Conservation (phyloP, 2,888 invertebrate species). For the Caenorhabditis uteleia region DNA sequence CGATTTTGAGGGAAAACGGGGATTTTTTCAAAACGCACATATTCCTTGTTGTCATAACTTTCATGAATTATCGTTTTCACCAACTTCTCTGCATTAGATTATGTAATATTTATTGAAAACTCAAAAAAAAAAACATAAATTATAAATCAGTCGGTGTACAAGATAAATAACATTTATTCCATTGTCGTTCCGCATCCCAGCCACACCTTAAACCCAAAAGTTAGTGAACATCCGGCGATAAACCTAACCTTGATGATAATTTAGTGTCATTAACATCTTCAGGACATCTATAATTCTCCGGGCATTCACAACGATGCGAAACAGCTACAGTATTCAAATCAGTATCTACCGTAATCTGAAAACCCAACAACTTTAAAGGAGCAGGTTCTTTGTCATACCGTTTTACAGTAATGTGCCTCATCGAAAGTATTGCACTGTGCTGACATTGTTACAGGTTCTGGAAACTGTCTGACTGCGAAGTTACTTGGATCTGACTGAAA, state of each 20-base stretch:
- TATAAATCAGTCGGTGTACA: conserved; percentile 26
- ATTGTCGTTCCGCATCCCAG: conserved; percentile 13
- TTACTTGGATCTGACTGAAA: background rate
- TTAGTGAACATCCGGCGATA: background rate
- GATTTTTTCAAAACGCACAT: too few species aligned
- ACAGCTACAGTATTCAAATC: conserved; percentile 16
- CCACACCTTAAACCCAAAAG: conserved; percentile 12
- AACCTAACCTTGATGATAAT: conserved; percentile 11
- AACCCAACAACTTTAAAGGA: background rate
- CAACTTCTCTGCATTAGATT: too few species aligned
- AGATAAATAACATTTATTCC: conserved; percentile 27
- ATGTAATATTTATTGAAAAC: too few species aligned
- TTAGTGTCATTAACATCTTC: conserved; percentile 25
- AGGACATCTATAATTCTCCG: conserved; percentile 16
- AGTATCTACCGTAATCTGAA: conserved; percentile 17
- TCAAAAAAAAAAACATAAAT: too few species aligned
- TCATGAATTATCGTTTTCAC: too few species aligned
- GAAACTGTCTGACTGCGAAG: background rate
- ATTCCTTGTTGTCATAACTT: too few species aligned
- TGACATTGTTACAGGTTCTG: background rate
- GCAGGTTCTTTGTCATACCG: conserved; percentile 4
- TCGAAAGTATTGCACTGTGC: conserved; percentile 27
- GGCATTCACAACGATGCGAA: conserved; percentile 27
- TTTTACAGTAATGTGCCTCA: conserved; percentile 33
- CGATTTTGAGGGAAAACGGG: too few species aligned